Percentiles rank a stretch among this genome's conserved stretches.
These are phyloP conservation scores for Steatornis caripensis DNA, from an alignment of 2,113 vertebrate species.

Conservation along the genomic window DNA sequence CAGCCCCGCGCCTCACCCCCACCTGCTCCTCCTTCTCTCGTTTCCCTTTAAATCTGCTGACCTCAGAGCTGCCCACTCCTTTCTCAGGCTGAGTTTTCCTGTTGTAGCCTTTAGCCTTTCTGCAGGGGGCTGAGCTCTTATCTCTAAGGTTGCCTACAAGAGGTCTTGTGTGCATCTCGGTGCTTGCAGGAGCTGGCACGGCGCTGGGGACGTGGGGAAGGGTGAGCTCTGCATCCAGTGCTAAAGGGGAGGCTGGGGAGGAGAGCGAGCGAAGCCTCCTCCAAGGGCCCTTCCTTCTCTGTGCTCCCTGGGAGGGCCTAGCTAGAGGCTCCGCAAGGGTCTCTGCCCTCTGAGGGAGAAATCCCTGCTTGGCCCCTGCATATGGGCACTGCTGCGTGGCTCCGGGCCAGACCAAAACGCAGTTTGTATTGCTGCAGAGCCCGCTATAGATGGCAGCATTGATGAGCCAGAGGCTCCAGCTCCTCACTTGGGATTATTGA, in stretches of 20 bases:
- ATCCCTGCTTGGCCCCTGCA: neutral
- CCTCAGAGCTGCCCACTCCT: neutral
- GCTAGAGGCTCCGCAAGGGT: rapidly evolving
- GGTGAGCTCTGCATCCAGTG: rapidly evolving
- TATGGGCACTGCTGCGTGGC: rapidly evolving
- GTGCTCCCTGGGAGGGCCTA: neutral
- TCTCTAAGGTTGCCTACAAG: rapidly evolving
- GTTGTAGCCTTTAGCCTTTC: rapidly evolving
- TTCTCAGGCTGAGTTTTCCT: neutral
- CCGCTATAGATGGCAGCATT: constrained; percentile 66
- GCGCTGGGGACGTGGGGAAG: neutral
- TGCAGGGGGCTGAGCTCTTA: neutral
- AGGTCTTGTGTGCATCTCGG: rapidly evolving
- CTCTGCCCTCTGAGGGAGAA: neutral
- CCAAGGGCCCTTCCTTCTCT: rapidly evolving
- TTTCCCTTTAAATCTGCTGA: neutral
- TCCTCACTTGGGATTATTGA: neutral
- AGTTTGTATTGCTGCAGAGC: neutral
- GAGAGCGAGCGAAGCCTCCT: neutral
- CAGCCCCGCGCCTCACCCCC: neutral
- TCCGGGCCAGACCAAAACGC: neutral
- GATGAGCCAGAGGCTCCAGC: constrained; percentile 5
- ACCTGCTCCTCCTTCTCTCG: neutral
- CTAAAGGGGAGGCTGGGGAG: no score
- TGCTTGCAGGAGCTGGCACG: rapidly evolving